Evolutionary conservation across 2,113 vertebrate species (phyloP), one percentile per base, ranked within the genome.

Genomic region (Macrotis lagotis): DNA sequence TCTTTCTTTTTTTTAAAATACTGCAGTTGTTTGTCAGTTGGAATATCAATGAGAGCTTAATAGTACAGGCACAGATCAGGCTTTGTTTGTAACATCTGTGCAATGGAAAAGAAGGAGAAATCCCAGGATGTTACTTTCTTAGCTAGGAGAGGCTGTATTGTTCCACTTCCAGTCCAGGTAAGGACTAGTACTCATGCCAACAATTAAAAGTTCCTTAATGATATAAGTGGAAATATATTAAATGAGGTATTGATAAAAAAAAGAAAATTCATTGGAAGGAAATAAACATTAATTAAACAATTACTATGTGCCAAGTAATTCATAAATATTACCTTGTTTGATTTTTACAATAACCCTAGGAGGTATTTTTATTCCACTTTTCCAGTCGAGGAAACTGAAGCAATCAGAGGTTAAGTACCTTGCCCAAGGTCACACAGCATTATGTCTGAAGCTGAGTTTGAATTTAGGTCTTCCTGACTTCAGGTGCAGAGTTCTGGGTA

Each of bases 71-170:
- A 98, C 97, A 98, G 97, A 98, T 12, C 24, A 90, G 92, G 91
- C 98, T 98, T 98, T 98, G 98, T 98, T 97, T 59, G 2, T 89
- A 97, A 97, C 98, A 98, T 96, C 96, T 98, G 98, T 94, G 90
- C 44, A 90, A 59, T 94, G 97, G 95, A 37, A 50, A 91, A 24
- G 94, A 49, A 96, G 90, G 26, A 96, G 91, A n/a, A 93, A 94
- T 50, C 66, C 19, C 48, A 50, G 47, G 25, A 90, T 90, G 48
- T 26, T 16, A 3, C 88, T 49, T 90, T 24, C 89, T 90, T 44
- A 26, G 3, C 48, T 90, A 25, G 89, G 48, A 90, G 89, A 90
- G 48, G 89, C 48, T 19, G 25, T 8, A 44, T 44, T 83, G n/a
- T 44, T 6, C 66, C 16, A 24, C n/a, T 83, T 66, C 55, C 10